phyloP scores from a whole-genome alignment of 2,113 vertebrate genomes.

The Microcebus murinus region DNA sequence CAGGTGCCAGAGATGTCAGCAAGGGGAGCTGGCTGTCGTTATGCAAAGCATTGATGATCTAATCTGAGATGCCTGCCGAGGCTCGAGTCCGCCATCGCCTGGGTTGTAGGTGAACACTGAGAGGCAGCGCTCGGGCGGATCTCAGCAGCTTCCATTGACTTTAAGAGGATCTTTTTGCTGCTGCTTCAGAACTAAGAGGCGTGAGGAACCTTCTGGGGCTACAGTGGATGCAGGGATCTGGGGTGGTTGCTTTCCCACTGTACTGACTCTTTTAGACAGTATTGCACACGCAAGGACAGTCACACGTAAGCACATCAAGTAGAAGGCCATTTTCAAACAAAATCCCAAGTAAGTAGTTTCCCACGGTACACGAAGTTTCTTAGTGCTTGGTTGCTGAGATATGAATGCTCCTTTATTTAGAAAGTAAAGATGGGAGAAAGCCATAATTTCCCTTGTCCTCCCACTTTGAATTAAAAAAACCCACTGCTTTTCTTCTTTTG shows the following conservation, averaged over 20 bases:
- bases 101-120: neutral
- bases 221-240: neutral
- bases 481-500: neutral
- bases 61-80: neutral
- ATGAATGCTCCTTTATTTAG: neutral
- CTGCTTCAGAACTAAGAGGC: neutral
- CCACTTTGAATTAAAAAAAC: neutral
- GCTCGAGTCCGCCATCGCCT: rapidly evolving
- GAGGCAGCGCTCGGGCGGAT: neutral
- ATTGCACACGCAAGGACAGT: neutral
- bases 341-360: neutral
- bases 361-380: neutral
- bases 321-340: neutral
- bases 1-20: neutral
- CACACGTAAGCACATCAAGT: neutral
- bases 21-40: neutral
- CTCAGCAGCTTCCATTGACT: neutral
- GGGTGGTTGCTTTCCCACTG: neutral
- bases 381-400: neutral
- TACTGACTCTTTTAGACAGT: neutral
- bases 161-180: neutral
- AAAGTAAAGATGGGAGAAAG: neutral
- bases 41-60: rapidly evolving
- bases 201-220: neutral
- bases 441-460: neutral